Base-by-base conservation (phyloP, 2,797 vertebrate genomes). In the Bryconaethiops microstoma region DNA sequence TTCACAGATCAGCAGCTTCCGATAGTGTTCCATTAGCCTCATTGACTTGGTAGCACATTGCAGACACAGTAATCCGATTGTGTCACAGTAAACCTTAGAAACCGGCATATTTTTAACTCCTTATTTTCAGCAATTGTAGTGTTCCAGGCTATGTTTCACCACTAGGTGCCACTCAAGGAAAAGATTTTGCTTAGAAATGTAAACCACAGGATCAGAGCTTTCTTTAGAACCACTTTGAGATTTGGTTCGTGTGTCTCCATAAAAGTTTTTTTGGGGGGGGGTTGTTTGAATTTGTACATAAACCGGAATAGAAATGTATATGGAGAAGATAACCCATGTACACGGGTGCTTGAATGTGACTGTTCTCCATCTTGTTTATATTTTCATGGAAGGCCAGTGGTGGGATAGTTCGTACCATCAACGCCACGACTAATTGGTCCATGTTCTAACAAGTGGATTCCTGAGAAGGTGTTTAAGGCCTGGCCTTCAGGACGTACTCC, bases 161-260 rank as follows among this genome's bases (percentile, higher is more conserved):
- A 85, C 76, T 77, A 83, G 86, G 76, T 85, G 83, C 73, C 83
- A 78, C 64, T 87, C 76, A 63, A 19, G 78, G 59, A 79, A 81
- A 83, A 85, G 78, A 23, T 70, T 84, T 79, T 45, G 67, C 21
- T 69, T 59, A 45, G n/a, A 16, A 40, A 23, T 35, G 29, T 16
- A 35, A 40, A 17, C 17, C 7, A 13, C 39, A 9, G 14, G 45
- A 7, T 17, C 3, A 13, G 9, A 3, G 25, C 13, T 5, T 35
- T 40, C 29, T 65, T 65, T 1, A 40, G 63, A 65, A 4, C 35
- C 9, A 10, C 62, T 72, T 55, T 60, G 39, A 29, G 70, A 39
- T 21, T n/a, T 70, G 21, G n/a, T 23, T 59, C 57, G 0, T 21
- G 25, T 29, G 3, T 62, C 59, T 29, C 21, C 57, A 39, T 10